A percentile compares a stretch with the other conserved stretches of the same genome.
These are phyloP conservation scores for Drosophila aldrichi DNA, from an alignment of 2,888 invertebrate genomes.

Conservation along the genomic window DNA sequence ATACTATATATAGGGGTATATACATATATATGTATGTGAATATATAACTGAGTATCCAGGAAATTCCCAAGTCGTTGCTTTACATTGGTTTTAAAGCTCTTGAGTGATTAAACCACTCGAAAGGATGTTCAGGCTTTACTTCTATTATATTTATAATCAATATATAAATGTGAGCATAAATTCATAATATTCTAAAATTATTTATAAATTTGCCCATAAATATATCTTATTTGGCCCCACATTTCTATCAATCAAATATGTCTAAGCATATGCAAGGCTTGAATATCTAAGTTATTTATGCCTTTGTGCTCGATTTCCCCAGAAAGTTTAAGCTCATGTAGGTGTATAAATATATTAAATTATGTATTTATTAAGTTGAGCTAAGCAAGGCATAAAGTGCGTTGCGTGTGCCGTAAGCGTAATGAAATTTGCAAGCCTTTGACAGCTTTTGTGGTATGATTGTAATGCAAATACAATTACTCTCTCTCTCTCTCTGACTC, in stretches of 20 bases:
- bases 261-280: neutral
- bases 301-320: neutral
- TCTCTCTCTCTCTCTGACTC: neutral
- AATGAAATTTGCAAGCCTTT: conserved; percentile 56
- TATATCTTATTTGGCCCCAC: neutral
- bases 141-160: too few relatives aligned
- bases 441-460: conserved; percentile 47
- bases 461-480: conserved; percentile 34
- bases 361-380: neutral
- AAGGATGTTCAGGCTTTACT: too few relatives aligned
- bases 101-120: too few relatives aligned
- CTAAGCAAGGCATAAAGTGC: conserved; percentile 14
- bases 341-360: conserved; percentile 2
- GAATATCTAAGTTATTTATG: neutral
- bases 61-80: too few relatives aligned
- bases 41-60: too few relatives aligned
- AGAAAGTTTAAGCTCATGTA: neutral
- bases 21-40: too few relatives aligned
- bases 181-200: neutral
- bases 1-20: too few relatives aligned
- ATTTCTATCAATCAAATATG: neutral
- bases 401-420: conserved; percentile 31
- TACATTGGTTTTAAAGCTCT: too few relatives aligned
- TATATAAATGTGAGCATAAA: neutral
- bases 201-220: neutral